Evolutionary conservation across 2,113 vertebrate species (phyloP), one percentile per base, ranked within the genome.

Genomic region (Strix uralensis): DNA sequence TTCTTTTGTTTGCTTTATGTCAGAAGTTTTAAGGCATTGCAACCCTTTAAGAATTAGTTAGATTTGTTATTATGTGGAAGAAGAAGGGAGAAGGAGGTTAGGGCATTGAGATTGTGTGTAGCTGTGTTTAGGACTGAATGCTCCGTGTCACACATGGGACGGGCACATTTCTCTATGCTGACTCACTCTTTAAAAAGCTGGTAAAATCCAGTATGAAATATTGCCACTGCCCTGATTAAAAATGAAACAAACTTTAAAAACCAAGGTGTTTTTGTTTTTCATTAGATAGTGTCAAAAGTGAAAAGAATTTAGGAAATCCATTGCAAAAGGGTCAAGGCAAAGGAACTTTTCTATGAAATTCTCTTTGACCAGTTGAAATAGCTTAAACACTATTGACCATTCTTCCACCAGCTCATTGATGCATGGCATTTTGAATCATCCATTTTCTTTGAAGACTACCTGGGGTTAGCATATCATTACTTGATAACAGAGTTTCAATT

Each of bases 381-480:
- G 71, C 94, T 94, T 96, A 94, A 97, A 95, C 87, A 63, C 78
- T 95, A 94, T 94, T 94, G 94, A 91, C 96, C 95, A 88, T 95
- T 92, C 91, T 92, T 92, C 70, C 71, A 88, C 78, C 84, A 79
- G 92, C 94, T 95, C 91, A 90, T 95, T 80, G 91, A 90, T 82
- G 94, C 96, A 67, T 95, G 86, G 89, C 81, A 32, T 92, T 96
- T 94, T 95, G 94, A 95, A 91, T 91, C 96, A 97, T 91, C 92
- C 81, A 74, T 94, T 94, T 74, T 84, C 81, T 96, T 88, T 83
- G 92, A 88, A 90, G 95, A 91, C 65, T 88, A 91, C 90, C 88
- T 65, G 62, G 54, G 65, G 94, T 97, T 84, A 92, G 94, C 80
- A 82, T 86, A 84, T 93, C 66, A 54, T 92, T 93, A 61, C 82